phyloP scores from a whole-genome alignment of 2,797 vertebrate genomes.

The Sphenopsis melanotis region DNA sequence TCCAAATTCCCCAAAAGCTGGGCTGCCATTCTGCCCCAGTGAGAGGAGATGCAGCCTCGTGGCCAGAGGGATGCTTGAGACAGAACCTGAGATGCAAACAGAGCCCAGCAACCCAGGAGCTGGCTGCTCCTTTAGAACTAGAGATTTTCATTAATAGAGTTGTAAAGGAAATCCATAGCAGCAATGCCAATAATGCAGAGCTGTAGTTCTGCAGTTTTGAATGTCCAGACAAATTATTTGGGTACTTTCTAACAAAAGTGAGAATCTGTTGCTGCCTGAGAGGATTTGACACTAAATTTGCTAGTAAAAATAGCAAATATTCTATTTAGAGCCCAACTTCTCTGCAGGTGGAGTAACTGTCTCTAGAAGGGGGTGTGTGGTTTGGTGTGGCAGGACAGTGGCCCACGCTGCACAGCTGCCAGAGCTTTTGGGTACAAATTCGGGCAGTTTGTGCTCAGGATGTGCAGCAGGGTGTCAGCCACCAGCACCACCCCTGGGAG shows the following conservation, averaged over 20 bases:
- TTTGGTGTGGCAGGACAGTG: neutral
- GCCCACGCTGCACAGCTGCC: neutral
- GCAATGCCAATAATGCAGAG: neutral
- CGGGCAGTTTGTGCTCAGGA: neutral
- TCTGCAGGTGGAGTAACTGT: neutral
- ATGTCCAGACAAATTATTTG: neutral
- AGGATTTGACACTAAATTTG: neutral
- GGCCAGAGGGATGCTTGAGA: neutral
- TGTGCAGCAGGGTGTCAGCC: neutral
- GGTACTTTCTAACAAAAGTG: neutral
- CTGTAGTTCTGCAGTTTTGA: neutral
- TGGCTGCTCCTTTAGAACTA: neutral
- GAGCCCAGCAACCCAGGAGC: neutral
- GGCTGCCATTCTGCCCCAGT: rapidly evolving
- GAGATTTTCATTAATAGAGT: neutral
- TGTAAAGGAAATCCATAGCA: neutral
- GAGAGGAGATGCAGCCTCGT: neutral
- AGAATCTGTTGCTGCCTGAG: neutral
- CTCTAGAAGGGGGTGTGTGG: neutral
- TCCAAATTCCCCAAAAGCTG: neutral
- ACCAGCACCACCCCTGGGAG: neutral
- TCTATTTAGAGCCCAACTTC: neutral
- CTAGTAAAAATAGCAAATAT: neutral
- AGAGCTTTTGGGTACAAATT: neutral
- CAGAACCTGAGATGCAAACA: neutral